Evolutionary conservation across 2,797 vertebrate species (phyloP).

Genomic region (Helarctos malayanus): DNA sequence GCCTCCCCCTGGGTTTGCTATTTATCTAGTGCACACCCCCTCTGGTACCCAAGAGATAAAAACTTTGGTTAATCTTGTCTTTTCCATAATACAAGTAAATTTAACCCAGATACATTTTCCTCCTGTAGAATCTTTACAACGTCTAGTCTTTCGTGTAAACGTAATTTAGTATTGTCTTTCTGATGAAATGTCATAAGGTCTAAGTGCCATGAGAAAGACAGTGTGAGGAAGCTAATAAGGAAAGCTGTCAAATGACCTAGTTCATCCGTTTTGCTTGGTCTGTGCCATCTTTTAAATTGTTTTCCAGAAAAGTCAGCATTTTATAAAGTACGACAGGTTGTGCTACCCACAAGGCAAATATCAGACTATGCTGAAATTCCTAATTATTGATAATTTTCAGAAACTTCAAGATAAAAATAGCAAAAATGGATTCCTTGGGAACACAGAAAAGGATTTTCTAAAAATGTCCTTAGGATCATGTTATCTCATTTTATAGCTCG

Average conservation of each 20-base stretch:
- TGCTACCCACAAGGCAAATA: background rate
- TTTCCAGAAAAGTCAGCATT: background rate
- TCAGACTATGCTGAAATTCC: background rate
- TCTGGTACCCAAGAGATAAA: background rate
- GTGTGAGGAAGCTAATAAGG: background rate
- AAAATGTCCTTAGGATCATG: background rate
- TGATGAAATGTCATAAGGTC: background rate
- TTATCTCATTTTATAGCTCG: background rate
- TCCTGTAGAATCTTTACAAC: background rate
- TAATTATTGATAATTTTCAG: background rate
- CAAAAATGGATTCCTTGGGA: background rate
- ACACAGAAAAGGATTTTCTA: background rate
- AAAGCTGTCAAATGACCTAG: background rate
- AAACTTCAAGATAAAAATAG: conserved; percentile 12
- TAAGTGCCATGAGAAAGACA: background rate
- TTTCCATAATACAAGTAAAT: background rate
- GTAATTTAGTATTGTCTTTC: background rate
- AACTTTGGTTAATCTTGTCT: background rate
- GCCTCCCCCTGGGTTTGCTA: background rate
- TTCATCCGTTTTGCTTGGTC: background rate
- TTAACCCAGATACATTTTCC: background rate
- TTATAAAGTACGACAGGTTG: background rate
- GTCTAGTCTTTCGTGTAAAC: background rate
- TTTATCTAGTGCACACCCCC: background rate
- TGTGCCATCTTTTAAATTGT: background rate